These are phyloP conservation scores for Lepilemur ruficaudatus DNA, from an alignment of 2,797 vertebrate species.

Conservation along the genomic window DNA sequence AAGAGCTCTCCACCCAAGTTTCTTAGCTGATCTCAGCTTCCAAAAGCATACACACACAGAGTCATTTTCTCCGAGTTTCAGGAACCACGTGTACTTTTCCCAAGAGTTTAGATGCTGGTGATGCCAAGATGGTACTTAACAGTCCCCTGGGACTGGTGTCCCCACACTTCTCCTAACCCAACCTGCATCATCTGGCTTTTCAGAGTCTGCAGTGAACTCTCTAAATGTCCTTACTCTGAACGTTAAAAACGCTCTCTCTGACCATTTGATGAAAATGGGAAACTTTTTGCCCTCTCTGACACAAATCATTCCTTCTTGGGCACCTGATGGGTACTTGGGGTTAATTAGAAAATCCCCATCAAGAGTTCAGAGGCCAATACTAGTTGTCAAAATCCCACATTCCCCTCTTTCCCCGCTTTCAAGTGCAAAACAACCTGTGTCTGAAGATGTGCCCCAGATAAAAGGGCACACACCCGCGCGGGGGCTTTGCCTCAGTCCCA, in stretches of 20 bases:
- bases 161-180: not conserved
- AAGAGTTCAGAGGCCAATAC: constrained; percentile 88
- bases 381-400: constrained; percentile 89
- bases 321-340: constrained; percentile 86
- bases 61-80: not conserved
- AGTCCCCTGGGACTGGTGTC: rapidly evolving
- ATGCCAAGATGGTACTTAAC: not conserved
- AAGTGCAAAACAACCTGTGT: constrained; percentile 90
- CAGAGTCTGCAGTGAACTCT: not conserved
- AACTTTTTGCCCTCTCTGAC: constrained; percentile 85
- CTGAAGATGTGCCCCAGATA: constrained; percentile 87
- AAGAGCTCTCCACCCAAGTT: not conserved
- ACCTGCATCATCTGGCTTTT: not conserved
- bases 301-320: constrained; percentile 82
- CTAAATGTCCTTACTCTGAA: not conserved
- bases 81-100: not conserved
- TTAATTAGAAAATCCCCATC: constrained; percentile 91
- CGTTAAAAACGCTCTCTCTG: constrained; percentile 38
- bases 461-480: constrained; percentile 85
- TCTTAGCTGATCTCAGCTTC: not conserved
- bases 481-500: constrained; percentile 86
- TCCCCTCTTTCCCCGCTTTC: constrained; percentile 87
- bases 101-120: rapidly evolving
- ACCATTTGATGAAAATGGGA: constrained; percentile 62
- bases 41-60: rapidly evolving